Percentiles rank a stretch among this genome's conserved stretches.
Evolutionary conservation across 2,113 vertebrate genomes (phyloP).

Genomic region (Craseonycteris thonglongyai): DNA sequence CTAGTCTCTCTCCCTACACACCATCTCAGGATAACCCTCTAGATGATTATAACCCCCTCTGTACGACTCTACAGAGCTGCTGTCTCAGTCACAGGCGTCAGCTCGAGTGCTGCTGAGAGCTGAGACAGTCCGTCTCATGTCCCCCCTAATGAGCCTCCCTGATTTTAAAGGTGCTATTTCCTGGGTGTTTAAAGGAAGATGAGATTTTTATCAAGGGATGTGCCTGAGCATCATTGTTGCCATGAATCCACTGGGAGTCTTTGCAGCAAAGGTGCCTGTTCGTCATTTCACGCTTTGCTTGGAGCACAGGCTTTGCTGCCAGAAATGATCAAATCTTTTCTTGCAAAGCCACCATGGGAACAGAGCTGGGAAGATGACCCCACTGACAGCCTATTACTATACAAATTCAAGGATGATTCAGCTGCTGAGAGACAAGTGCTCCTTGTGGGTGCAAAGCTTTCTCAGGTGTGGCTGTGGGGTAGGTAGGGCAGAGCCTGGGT

Average conservation of each 20-base stretch:
- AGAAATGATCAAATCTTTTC: conserved; percentile 44
- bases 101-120: neutral
- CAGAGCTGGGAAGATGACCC: conserved; percentile 6
- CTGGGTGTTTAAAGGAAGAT: neutral
- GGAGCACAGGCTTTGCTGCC: neutral
- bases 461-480: neutral
- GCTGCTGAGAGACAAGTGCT: neutral
- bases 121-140: neutral
- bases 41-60: neutral
- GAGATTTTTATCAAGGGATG: neutral
- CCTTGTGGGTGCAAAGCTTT: neutral
- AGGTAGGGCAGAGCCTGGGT: neutral
- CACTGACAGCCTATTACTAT: neutral
- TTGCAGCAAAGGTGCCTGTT: conserved; percentile 15
- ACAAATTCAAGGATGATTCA: neutral
- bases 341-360: neutral
- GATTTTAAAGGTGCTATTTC: conserved; percentile 45
- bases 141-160: neutral
- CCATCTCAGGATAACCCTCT: neutral
- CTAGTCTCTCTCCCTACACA: neutral
- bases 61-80: neutral
- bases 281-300: conserved; percentile 31
- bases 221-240: neutral
- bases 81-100: neutral
- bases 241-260: neutral